These are phyloP conservation scores for Crotalus viridis DNA, from an alignment of 2,113 vertebrate species.

Conservation along the genomic window DNA sequence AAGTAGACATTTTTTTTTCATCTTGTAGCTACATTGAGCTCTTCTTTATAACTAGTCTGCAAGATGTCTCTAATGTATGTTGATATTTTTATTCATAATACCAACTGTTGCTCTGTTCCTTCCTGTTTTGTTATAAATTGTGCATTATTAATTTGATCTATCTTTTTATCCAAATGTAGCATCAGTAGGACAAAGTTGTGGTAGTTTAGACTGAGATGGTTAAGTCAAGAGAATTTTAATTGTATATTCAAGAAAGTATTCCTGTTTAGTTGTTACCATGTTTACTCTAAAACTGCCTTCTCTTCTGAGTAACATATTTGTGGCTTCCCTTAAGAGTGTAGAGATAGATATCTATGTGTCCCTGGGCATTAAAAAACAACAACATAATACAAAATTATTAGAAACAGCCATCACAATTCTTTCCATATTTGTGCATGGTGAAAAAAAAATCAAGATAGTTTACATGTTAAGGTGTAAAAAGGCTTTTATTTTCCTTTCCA, in stretches of 20 bases:
- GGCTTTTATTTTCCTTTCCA: neutral
- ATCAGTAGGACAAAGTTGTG: neutral
- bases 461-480: neutral
- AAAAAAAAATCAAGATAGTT: neutral
- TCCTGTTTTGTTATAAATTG: neutral
- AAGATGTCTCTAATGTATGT: too few species aligned
- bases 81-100: neutral
- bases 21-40: neutral
- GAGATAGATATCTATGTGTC: neutral
- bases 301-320: neutral
- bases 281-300: neutral
- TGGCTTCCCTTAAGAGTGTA: neutral
- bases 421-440: neutral
- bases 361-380: neutral
- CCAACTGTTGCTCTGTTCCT: neutral
- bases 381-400: neutral
- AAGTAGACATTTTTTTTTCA: neutral
- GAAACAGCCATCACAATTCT: neutral
- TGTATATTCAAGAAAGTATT: neutral
- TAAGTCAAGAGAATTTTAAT: neutral
- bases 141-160: constrained; percentile 1
- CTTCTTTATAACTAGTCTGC: neutral
- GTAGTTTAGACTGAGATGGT: neutral
- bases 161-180: neutral
- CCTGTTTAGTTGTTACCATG: neutral